Conservation (phyloP, 2,888 invertebrate species). For the Petrolisthes cinctipes region DNA sequence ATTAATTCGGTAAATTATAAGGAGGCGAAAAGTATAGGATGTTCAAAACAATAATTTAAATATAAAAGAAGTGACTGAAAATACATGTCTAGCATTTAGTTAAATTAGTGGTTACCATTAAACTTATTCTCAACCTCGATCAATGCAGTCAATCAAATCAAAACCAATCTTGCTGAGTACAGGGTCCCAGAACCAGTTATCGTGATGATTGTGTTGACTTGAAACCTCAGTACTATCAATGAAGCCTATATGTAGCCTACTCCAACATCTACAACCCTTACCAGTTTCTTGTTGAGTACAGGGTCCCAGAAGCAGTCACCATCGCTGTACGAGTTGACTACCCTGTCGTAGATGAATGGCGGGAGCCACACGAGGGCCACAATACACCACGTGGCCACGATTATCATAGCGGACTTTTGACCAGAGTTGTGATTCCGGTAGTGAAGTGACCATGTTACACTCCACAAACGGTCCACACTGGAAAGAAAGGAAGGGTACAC, state of each 20-base stretch:
- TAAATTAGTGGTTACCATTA: too few species aligned
- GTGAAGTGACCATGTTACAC: constrained; percentile 65
- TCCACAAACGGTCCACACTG: constrained; percentile 66
- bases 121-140: too few species aligned
- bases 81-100: too few species aligned
- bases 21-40: too few species aligned
- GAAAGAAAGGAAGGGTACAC: neutral
- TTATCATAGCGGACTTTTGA: constrained; percentile 61
- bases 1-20: too few species aligned
- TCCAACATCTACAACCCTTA: neutral
- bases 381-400: constrained; percentile 60
- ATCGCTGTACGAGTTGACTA: constrained; percentile 48
- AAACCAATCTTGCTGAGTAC: constrained; percentile 48
- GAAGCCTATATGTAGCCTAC: too few species aligned
- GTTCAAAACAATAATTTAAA: too few species aligned
- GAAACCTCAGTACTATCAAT: too few species aligned
- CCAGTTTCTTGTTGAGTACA: constrained; percentile 61
- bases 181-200: constrained; percentile 64
- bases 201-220: neutral
- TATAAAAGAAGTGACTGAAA: too few species aligned
- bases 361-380: constrained; percentile 65
- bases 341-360: constrained; percentile 65
- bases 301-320: constrained; percentile 65
- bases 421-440: constrained; percentile 65
- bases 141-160: too few species aligned